Evolutionary conservation across 2,797 vertebrate genomes (phyloP).

Genomic region (Manis crassicaudata): DNA sequence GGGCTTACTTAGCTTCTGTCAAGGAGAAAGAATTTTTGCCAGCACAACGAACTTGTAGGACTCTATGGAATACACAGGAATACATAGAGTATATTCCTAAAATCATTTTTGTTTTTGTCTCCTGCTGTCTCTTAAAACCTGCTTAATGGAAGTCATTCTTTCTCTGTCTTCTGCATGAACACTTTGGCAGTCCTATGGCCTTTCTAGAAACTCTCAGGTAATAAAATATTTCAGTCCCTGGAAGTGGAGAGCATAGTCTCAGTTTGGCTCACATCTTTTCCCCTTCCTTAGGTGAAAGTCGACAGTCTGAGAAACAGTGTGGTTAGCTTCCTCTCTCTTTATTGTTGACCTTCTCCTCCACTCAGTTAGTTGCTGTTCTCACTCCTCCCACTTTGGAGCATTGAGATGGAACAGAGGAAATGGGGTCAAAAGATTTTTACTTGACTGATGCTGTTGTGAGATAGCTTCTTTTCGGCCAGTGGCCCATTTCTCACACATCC

Average conservation of each 20-base stretch:
- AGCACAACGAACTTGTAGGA: background rate
- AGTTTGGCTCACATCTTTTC: background rate
- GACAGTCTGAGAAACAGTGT: background rate
- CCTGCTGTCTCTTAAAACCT: background rate
- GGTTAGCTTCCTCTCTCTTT: background rate
- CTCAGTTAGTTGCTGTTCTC: background rate
- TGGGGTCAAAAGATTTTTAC: background rate
- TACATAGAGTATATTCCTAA: background rate
- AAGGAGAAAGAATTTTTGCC: background rate
- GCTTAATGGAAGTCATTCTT: background rate
- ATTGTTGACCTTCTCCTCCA: background rate
- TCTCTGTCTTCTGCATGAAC: background rate
- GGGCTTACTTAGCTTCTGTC: background rate
- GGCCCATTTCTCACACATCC: background rate
- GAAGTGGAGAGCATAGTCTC: background rate
- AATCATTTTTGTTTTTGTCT: constrained; percentile 18
- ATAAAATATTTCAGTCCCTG: background rate
- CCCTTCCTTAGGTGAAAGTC: background rate
- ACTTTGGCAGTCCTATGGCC: background rate
- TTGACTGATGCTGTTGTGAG: background rate
- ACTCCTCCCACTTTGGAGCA: background rate
- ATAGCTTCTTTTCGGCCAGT: background rate
- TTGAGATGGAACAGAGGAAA: background rate
- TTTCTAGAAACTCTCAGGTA: background rate
- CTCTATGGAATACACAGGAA: background rate